These are phyloP conservation scores for Pentamera pediparva DNA, from an alignment of 53 echinoderm and acorn worm species.

Conservation along the genomic window DNA sequence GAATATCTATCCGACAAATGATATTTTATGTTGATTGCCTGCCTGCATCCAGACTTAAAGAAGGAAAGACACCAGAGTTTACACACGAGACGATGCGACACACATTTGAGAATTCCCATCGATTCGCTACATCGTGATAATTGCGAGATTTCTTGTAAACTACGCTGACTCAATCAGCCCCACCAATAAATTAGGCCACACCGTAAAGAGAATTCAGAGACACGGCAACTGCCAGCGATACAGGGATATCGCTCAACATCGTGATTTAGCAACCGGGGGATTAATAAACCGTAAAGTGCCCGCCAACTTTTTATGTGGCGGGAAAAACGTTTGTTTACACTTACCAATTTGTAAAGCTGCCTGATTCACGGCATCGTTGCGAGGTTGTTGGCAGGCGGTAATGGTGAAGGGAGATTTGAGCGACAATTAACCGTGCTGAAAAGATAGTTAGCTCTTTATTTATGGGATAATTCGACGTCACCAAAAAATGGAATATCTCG, in stretches of 20 bases:
- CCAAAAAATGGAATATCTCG: not conserved
- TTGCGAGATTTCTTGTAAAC: no score
- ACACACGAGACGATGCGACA: no score
- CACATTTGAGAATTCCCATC: no score
- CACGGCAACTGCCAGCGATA: no score
- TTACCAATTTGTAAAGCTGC: slow-evolving; percentile 31
- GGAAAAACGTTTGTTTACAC: slow-evolving; percentile 30
- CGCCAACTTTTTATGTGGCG: slow-evolving; percentile 30
- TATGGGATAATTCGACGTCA: slow-evolving; percentile 27
- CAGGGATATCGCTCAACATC: slow-evolving; percentile 22
- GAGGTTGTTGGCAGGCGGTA: slow-evolving; percentile 28
- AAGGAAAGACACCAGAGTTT: no score
- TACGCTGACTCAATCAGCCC: slow-evolving; percentile 14
- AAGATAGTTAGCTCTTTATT: slow-evolving; percentile 27
- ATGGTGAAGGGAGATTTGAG: slow-evolving; percentile 35
- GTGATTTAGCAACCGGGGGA: slow-evolving; percentile 21
- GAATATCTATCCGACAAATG: no score
- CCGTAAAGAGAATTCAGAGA: no score
- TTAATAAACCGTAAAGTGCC: slow-evolving; percentile 34
- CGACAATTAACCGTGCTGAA: slow-evolving; percentile 32
- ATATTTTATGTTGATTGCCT: no score
- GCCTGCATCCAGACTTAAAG: no score
- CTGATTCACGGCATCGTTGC: slow-evolving; percentile 19
- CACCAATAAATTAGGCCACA: slow-evolving; percentile 25
- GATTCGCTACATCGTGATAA: no score